These are phyloP conservation scores for Drosophila hydei DNA, from an alignment of 1,140 invertebrate species.

Conservation along the genomic window DNA sequence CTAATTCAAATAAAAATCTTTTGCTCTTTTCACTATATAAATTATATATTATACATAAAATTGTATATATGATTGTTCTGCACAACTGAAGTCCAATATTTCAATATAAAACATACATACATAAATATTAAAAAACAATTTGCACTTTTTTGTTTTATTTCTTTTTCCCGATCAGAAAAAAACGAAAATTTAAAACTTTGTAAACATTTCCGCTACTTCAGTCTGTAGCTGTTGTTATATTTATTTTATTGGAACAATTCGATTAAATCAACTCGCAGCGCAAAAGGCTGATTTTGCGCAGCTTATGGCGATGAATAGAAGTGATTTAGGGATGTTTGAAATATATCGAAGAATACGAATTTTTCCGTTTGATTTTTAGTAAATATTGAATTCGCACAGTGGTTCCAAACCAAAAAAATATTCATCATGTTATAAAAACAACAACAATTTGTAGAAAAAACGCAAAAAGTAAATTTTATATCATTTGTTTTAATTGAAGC, in stretches of 20 bases:
- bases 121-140: constrained; percentile 3
- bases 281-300: background rate
- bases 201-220: background rate
- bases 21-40: no score
- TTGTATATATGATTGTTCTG: no score
- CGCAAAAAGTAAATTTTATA: no score
- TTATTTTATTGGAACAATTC: background rate
- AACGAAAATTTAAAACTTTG: background rate
- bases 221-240: background rate
- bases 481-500: no score
- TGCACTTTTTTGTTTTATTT: background rate
- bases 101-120: background rate
- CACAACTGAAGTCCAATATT: background rate
- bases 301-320: background rate
- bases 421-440: no score
- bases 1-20: no score
- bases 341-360: background rate
- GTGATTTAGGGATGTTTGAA: background rate
- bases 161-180: background rate
- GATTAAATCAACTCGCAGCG: background rate
- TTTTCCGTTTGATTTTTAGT: no score
- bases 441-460: no score
- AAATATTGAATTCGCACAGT: no score
- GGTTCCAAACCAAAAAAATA: no score
- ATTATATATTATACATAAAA: no score